These are phyloP conservation scores for Nothoprocta pentlandii DNA, from an alignment of 2,113 vertebrate species.

Conservation along the genomic window DNA sequence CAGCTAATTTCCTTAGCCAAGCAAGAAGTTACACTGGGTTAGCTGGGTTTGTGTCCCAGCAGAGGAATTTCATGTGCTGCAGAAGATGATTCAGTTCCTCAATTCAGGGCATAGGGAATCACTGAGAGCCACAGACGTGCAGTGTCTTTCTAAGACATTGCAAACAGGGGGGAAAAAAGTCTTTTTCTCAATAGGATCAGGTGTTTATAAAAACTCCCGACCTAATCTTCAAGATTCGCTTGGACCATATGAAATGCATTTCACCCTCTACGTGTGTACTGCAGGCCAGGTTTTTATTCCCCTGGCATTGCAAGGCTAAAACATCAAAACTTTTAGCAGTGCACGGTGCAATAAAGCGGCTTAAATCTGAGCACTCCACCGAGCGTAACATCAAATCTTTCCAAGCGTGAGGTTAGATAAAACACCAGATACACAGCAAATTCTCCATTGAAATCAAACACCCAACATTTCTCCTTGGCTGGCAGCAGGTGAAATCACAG, in stretches of 20 bases:
- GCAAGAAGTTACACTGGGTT: not conserved
- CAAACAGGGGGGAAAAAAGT: not conserved
- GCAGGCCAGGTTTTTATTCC: not conserved
- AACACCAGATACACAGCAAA: not conserved
- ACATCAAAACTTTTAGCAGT: not conserved
- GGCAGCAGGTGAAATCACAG: slow-evolving; percentile 45
- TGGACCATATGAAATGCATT: not conserved
- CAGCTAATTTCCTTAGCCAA: not conserved
- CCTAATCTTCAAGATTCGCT: not conserved
- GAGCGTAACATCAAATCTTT: slow-evolving; percentile 12
- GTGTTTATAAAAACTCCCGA: not conserved
- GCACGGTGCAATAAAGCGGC: not conserved
- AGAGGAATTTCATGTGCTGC: not conserved
- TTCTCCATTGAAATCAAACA: slow-evolving; percentile 52
- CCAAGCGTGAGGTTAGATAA: slow-evolving; percentile 31
- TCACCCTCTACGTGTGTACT: not conserved
- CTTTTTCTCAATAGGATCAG: not conserved
- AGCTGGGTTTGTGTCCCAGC: not conserved
- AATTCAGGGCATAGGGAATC: not conserved
- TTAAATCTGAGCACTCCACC: not conserved
- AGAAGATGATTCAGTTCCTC: not conserved
- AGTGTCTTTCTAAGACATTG: not conserved
- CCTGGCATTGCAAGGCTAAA: not conserved
- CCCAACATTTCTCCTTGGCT: slow-evolving; percentile 66
- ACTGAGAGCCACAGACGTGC: not conserved